Percentiles rank a stretch among this genome's conserved stretches.
phyloP scores from a whole-genome alignment of 2,888 invertebrate species.

The Cartodere bifasciata region DNA sequence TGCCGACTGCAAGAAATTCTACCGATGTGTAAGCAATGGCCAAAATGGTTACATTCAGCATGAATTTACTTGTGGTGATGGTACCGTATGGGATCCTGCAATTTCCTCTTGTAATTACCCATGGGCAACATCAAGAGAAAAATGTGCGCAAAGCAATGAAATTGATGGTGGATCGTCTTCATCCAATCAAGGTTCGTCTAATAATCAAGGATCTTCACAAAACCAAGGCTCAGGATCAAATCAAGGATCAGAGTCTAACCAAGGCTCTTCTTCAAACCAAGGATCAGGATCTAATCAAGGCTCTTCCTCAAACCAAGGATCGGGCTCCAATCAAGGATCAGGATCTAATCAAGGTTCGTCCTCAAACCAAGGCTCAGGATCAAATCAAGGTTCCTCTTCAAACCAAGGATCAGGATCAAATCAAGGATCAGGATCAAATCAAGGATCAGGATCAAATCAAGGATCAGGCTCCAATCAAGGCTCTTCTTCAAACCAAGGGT shows the following conservation, averaged over 20 bases:
- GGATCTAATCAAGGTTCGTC: too few relatives aligned
- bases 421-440: too few relatives aligned
- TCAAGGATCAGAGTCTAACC: conserved; percentile 11
- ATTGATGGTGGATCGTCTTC: conserved; percentile 25
- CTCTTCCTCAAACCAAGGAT: too few relatives aligned
- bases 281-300: conserved; percentile 6
- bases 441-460: too few relatives aligned
- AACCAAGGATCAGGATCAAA: too few relatives aligned
- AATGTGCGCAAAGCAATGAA: conserved; percentile 49
- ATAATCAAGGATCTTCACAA: conserved; percentile 10
- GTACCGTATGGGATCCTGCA: conserved; percentile 60
- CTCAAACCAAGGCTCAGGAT: too few relatives aligned
- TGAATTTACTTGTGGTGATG: conserved; percentile 59
- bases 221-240: too few relatives aligned
- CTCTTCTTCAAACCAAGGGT: too few relatives aligned
- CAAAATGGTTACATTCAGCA: conserved; percentile 43
- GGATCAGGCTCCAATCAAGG: too few relatives aligned
- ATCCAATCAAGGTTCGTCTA: conserved; percentile 13
- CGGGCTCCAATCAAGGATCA: too few relatives aligned
- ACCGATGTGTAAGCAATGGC: conserved; percentile 56
- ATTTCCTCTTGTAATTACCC: conserved; percentile 59
- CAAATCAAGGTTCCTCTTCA: too few relatives aligned
- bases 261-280: too few relatives aligned
- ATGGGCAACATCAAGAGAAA: conserved; percentile 49
- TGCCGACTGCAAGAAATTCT: conserved; percentile 54